Percentiles rank a stretch among this genome's conserved stretches.
Evolutionary conservation across 2,797 vertebrate genomes (phyloP).

Genomic region (Ispidina picta): DNA sequence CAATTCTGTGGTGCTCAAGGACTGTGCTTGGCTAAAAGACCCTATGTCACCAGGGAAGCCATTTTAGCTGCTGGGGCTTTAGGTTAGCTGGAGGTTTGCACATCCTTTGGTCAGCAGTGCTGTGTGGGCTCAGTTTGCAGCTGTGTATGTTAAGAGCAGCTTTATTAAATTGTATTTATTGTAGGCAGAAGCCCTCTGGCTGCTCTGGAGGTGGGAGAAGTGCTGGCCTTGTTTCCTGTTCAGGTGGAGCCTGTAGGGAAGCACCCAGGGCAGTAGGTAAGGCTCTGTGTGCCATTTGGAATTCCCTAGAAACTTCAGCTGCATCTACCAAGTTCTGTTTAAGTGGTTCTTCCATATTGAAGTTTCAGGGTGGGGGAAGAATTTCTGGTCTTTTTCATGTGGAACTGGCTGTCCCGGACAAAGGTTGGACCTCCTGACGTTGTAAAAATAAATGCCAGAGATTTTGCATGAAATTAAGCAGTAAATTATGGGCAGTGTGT

Average conservation of each 20-base stretch:
- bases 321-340: background rate
- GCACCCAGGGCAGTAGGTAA: background rate
- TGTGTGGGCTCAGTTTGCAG: background rate
- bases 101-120: background rate
- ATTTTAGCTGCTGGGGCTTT: no score
- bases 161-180: background rate
- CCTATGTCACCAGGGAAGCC: background rate
- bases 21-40: background rate
- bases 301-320: background rate
- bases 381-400: background rate
- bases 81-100: fast-evolving
- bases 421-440: background rate
- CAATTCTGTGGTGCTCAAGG: no score
- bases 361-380: background rate
- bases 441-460: background rate
- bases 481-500: background rate
- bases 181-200: background rate
- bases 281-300: fast-evolving
- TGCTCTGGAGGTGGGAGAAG: background rate
- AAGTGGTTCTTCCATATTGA: background rate
- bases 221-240: fast-evolving
- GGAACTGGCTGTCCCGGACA: background rate
- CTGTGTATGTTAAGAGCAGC: background rate
- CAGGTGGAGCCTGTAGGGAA: background rate
- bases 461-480: background rate